Evolutionary conservation across 1,140 invertebrate species (phyloP).

Genomic region (Dinothrombium tinctorium): DNA sequence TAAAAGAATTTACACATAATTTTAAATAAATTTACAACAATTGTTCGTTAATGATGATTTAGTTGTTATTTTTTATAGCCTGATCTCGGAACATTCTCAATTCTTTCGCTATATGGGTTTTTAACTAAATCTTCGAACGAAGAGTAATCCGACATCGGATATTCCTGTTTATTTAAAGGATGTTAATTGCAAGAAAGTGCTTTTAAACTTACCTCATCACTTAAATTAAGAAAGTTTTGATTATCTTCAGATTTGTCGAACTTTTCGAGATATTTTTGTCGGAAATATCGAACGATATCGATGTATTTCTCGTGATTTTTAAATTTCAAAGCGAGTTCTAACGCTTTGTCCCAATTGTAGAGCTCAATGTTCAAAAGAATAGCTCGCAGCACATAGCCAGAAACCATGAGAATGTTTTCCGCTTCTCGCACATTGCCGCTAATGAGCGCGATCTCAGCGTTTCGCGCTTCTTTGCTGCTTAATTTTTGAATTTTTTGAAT

Average conservation of each 20-base stretch:
- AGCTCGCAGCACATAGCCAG: slow-evolving; percentile 45
- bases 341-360: slow-evolving; percentile 62
- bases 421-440: slow-evolving; percentile 51
- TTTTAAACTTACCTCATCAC: slow-evolving; percentile 29
- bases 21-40: too few relatives aligned
- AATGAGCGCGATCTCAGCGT: slow-evolving; percentile 54
- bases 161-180: too few relatives aligned
- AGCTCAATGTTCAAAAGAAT: slow-evolving; percentile 53
- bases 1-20: too few relatives aligned
- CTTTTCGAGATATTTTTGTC: slow-evolving; percentile 43
- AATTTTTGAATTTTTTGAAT: slow-evolving; percentile 52
- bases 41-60: too few relatives aligned
- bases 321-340: slow-evolving; percentile 58
- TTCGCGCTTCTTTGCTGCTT: slow-evolving; percentile 32
- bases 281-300: slow-evolving; percentile 45
- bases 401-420: slow-evolving; percentile 53
- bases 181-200: too few relatives aligned
- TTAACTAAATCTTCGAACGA: too few relatives aligned
- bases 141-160: too few relatives aligned
- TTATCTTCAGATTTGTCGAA: slow-evolving; percentile 53
- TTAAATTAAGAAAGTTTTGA: slow-evolving; percentile 36
- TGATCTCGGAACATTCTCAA: too few relatives aligned
- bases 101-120: too few relatives aligned
- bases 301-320: slow-evolving; percentile 24
- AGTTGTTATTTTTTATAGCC: too few relatives aligned